Conservation (phyloP, 2,113 vertebrate species). For the Cyphomyrus discorhynchus region DNA sequence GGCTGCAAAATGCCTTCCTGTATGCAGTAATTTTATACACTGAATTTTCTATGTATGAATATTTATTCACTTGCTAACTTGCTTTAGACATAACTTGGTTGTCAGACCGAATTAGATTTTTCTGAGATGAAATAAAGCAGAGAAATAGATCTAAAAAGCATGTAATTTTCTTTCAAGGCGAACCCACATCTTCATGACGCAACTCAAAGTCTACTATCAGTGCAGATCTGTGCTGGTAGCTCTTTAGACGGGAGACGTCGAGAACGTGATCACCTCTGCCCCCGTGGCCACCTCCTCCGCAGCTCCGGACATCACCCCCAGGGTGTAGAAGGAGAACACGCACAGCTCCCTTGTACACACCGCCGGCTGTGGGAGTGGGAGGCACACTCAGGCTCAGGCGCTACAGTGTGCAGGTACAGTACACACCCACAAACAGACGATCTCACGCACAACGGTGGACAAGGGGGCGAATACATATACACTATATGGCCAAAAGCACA, state of each 20-base stretch:
- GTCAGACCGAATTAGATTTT: background rate
- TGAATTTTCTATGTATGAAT: background rate
- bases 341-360: constrained; percentile 96
- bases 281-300: constrained; percentile 96
- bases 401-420: constrained; percentile 19
- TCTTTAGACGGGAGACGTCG: background rate
- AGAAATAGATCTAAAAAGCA: background rate
- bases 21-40: background rate
- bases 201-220: background rate
- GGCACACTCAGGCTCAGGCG: background rate
- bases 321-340: constrained; percentile 96
- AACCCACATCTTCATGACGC: background rate
- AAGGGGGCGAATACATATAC: background rate
- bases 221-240: background rate
- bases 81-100: background rate
- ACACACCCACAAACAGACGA: constrained; percentile 1
- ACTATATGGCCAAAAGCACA: background rate
- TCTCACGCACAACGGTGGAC: background rate
- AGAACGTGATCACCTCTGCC: constrained; percentile 73
- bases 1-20: background rate
- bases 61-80: background rate
- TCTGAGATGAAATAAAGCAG: background rate
- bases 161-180: background rate
- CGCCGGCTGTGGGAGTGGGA: constrained; percentile 68
- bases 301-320: constrained; percentile 97